Base-by-base conservation (phyloP, 2,888 invertebrate species). In the Leucoma salicis region DNA sequence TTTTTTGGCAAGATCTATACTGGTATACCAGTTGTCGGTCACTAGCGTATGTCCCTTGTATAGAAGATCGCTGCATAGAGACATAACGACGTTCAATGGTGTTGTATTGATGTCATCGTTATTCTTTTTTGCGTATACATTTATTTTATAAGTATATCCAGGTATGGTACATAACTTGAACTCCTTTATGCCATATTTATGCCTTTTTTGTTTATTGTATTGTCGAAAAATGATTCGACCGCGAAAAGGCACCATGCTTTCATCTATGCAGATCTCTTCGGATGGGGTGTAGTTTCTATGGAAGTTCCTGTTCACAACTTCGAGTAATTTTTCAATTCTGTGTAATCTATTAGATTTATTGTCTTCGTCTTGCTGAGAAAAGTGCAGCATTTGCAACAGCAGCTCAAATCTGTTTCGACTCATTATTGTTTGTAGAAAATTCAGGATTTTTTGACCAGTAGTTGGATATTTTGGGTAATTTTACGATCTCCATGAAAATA, bases 121-220 rank as follows among this genome's bases (percentile, higher is more conserved):
- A 8, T n/a, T n/a, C n/a, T 34, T 34, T 34, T 13, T 24, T 13
- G 6, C 34, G 12, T 35, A 35, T 10, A 35, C 16, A 2, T 34
- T 14, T 14, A 36, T 15, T 24, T 37, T 31, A 10, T 14, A 29
- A 15, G 45, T 36, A 31, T 43, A 37, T 38, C 51, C 28, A 39
- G 43, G 40, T 27, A 24, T 41, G 37, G 56, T 45, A 42, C 52
- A 57, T 14, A 57, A 44, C 44, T 57, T 53, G 35, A 51, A 49
- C 13, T 8, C 2, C 12, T 34, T 34, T 2, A 24, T 34, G 21
- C 34, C 34, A 24, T 34, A 34, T 13, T 24, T 34, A 14, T 34
- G 34, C 24, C 34, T 21, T 34, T 34, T 34, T 13, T 2, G 4
- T 13, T n/a, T n/a, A n/a, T n/a, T n/a, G n/a, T n/a, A n/a, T n/a